Percentiles rank a stretch among this genome's conserved stretches.
These are phyloP conservation scores for Cephus spinipes DNA, from an alignment of 2,888 invertebrate genomes.

Conservation along the genomic window DNA sequence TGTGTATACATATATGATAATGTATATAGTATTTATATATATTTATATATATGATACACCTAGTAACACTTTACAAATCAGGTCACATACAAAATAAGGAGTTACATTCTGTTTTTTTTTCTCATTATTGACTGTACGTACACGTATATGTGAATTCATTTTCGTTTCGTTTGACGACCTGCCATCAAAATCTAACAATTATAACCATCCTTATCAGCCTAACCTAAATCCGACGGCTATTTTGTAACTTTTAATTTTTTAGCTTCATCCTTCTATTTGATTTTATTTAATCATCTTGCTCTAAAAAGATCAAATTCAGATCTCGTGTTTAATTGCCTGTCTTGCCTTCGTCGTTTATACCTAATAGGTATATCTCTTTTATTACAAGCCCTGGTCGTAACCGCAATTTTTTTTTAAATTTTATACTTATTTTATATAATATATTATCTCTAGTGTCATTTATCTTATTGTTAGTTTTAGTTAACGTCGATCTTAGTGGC, in stretches of 20 bases:
- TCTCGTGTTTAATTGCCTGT: not conserved
- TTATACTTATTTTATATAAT: slow-evolving; percentile 15
- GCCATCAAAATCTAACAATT: slow-evolving; percentile 1
- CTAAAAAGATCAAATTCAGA: not conserved
- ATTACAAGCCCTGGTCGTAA: not conserved
- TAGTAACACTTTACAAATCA: slow-evolving; percentile 43
- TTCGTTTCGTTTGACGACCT: slow-evolving; percentile 14
- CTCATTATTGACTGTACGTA: slow-evolving; percentile 36
- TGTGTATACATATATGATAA: slow-evolving; percentile 25
- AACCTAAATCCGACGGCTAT: slow-evolving; percentile 13
- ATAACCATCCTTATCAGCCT: not conserved
- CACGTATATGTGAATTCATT: slow-evolving; percentile 1
- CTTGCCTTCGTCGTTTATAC: not conserved
- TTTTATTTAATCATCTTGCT: slow-evolving; percentile 8
- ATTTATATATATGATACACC: slow-evolving; percentile 17
- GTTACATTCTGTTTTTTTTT: slow-evolving; percentile 20
- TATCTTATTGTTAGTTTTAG: not conserved
- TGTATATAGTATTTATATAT: slow-evolving; percentile 11
- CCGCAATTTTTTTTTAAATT: slow-evolving; percentile 11
- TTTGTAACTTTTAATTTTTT: not conserved
- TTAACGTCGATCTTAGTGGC: not conserved
- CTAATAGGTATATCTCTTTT: not conserved
- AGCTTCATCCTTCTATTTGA: not conserved
- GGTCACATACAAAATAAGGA: slow-evolving; percentile 44
- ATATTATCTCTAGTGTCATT: not conserved